phyloP scores from a whole-genome alignment of 2,113 vertebrate species.

The Capreolus pygargus region DNA sequence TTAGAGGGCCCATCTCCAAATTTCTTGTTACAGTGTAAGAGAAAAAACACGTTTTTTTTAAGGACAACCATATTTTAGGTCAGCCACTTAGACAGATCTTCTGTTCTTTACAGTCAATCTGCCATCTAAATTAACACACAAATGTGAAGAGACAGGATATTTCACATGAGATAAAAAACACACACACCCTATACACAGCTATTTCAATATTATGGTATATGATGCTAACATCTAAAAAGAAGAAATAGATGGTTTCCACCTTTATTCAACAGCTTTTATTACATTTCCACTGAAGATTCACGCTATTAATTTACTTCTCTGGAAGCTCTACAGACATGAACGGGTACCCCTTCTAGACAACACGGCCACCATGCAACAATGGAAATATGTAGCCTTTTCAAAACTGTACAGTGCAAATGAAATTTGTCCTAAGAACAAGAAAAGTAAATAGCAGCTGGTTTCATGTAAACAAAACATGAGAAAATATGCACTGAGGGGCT shows the following conservation, averaged over 20 bases:
- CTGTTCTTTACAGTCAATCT: neutral
- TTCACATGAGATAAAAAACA: neutral
- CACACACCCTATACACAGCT: neutral
- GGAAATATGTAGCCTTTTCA: neutral
- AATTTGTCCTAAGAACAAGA: constrained; percentile 17
- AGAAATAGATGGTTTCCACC: neutral
- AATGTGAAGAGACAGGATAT: neutral
- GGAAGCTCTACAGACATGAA: neutral
- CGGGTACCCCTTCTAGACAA: neutral
- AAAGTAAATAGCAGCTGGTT: constrained; percentile 60
- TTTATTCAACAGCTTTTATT: neutral
- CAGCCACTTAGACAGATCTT: neutral
- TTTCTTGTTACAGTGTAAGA: neutral
- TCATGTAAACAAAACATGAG: constrained; percentile 47
- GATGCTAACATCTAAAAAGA: neutral
- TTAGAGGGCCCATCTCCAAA: neutral
- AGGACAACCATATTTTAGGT: neutral
- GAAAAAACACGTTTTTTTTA: neutral
- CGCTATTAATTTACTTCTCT: neutral
- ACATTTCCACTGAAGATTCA: neutral
- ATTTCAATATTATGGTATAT: neutral
- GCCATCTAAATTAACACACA: neutral
- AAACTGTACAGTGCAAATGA: neutral
- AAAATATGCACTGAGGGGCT: constrained; percentile 30
- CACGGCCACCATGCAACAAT: neutral